A percentile compares a stretch with the other conserved stretches of the same genome.
These are phyloP conservation scores for Hippopotamyrus pictus DNA, from an alignment of 2,797 vertebrate species.

Conservation along the genomic window DNA sequence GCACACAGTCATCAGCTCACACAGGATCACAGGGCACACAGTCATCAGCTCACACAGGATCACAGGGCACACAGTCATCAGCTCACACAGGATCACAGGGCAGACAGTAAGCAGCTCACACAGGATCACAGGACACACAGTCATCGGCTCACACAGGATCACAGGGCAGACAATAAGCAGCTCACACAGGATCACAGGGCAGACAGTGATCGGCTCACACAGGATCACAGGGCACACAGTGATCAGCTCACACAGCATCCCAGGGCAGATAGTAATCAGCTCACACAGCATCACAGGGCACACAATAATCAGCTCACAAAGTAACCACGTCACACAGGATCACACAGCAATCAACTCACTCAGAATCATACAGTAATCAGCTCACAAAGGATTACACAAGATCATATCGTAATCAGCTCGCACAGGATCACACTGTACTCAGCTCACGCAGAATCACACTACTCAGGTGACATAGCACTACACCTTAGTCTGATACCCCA, in stretches of 20 bases:
- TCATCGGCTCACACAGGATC: background rate
- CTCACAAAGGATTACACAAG: background rate
- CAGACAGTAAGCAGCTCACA: background rate
- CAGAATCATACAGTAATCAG: background rate
- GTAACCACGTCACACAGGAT: background rate
- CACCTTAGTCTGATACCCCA: background rate
- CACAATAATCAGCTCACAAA: background rate
- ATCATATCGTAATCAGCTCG: background rate
- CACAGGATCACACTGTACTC: background rate
- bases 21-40: background rate
- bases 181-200: background rate
- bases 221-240: background rate
- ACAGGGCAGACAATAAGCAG: background rate
- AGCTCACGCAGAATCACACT: background rate
- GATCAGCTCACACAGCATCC: background rate
- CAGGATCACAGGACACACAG: background rate
- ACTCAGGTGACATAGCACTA: background rate
- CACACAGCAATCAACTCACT: background rate
- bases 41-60: background rate
- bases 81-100: background rate
- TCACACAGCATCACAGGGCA: background rate
- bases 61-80: background rate
- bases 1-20: background rate
- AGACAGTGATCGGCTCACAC: background rate
- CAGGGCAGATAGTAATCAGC: background rate